Base-by-base conservation (phyloP, 1,140 invertebrate species). In the Eufriesea mexicana region DNA sequence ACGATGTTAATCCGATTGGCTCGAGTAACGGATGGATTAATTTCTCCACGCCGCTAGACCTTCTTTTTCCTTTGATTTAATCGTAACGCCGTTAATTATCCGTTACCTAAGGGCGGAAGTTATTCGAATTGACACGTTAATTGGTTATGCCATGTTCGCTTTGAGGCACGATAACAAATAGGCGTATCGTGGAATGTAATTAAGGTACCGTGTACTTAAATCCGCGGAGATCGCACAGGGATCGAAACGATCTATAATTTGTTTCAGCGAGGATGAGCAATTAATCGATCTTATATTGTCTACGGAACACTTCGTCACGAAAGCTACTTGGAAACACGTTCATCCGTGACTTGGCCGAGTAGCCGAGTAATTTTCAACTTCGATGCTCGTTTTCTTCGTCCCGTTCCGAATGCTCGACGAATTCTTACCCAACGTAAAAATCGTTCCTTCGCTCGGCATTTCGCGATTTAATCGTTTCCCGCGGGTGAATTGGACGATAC, bases 201-300 rank as follows among this genome's bases (percentile, higher is more conserved):
- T 57, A 28, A 45, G 16, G 28, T 28, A 12, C 28, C 25, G 42
- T 28, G 42, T 9, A 12, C 7, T 7, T 23, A 35, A 18, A 68
- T 45, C 14, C 35, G 59, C 16, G 73, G 67, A 72, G 76, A 73
- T 35, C 62, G 84, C 42, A 86, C 68, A 75, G 55, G 62, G 64
- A 51, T 72, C 66, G 66, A 54, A 57, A 79, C 84, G 75, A 79
- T 87, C 71, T 51, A 45, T 57, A 80, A 87, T 87, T 75, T 66
- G 67, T 61, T 59, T 76, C 71, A 51, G 57, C 49, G 61, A n/a
- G 77, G 76, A 80, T 57, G 35, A 77, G 72, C 64, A 73, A 86
- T 86, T 86, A 86, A 84, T 87, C 72, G 86, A 85, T 74, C 84
- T 73, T 62, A 42, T 72, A 51, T 87, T 87, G 81, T 84, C 72